Evolutionary conservation across 2,113 vertebrate species (phyloP).

Genomic region (Corydoras sp.): DNA sequence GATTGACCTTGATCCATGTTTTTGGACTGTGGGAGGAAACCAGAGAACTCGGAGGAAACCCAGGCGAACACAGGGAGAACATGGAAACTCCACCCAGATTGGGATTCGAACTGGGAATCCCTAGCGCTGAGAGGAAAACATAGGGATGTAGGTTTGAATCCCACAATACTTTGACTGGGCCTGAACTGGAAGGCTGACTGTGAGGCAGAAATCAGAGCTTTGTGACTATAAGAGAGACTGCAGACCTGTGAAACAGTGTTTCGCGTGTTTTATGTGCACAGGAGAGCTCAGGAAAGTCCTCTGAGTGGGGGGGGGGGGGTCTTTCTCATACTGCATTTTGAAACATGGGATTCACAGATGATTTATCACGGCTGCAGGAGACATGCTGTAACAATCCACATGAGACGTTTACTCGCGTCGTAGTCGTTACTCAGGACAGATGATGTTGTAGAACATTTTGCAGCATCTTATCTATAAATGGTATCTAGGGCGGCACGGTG

Average conservation of each 20-base stretch:
- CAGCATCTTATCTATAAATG: too few species aligned
- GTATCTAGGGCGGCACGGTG: too few species aligned
- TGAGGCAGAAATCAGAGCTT: conserved; percentile 39
- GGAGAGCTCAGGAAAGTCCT: conserved; percentile 37
- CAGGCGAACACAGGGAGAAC: too few species aligned
- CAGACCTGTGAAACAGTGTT: conserved; percentile 41
- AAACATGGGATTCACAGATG: conserved; percentile 47
- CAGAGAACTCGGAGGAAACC: too few species aligned
- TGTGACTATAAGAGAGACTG: conserved; percentile 38
- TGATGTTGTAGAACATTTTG: too few species aligned
- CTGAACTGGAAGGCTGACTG: neutral
- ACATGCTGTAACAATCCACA: conserved; percentile 37
- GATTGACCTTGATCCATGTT: too few species aligned
- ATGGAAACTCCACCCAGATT: too few species aligned
- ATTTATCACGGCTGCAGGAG: conserved; percentile 52
- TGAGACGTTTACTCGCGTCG: conserved; percentile 4
- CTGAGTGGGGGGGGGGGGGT: conserved; percentile 29
- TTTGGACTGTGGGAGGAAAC: too few species aligned
- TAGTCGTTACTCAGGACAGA: too few species aligned
- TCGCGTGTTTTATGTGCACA: conserved; percentile 38
- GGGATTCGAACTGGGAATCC: too few species aligned
- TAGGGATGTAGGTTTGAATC: too few species aligned
- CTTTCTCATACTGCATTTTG: conserved; percentile 40
- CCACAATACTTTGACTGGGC: neutral
- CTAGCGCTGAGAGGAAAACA: too few species aligned